Evolutionary conservation across 2,888 invertebrate genomes (phyloP).

Genomic region (Hydraecia micacea): DNA sequence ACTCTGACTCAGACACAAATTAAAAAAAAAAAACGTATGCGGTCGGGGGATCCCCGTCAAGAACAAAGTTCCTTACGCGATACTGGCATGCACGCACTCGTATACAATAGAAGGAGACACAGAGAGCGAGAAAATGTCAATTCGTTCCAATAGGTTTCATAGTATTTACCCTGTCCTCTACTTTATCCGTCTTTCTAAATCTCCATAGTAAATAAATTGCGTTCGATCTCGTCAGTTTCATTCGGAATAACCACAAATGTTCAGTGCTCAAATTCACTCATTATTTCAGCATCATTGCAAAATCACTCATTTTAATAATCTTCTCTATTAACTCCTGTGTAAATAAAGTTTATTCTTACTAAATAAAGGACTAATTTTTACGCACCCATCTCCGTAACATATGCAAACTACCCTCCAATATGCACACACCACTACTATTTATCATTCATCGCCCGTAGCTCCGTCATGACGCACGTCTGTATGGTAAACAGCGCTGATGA

Average conservation of each 20-base stretch:
- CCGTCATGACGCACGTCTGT: constrained; percentile 63
- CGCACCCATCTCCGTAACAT: background rate
- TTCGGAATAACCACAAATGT: background rate
- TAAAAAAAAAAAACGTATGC: background rate
- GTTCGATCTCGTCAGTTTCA: background rate
- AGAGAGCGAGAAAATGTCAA: too few relatives aligned
- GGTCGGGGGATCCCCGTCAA: too few relatives aligned
- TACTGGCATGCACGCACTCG: too few relatives aligned
- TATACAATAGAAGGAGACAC: too few relatives aligned
- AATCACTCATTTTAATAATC: background rate
- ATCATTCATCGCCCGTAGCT: constrained; percentile 49
- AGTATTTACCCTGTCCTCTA: too few relatives aligned
- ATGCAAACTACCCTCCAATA: constrained; percentile 40
- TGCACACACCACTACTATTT: constrained; percentile 37
- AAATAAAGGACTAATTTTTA: background rate
- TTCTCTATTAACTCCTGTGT: too few relatives aligned
- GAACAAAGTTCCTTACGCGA: too few relatives aligned
- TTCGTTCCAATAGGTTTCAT: too few relatives aligned
- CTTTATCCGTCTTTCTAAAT: too few relatives aligned
- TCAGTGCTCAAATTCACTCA: background rate
- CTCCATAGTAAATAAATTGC: background rate
- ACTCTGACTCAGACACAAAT: background rate
- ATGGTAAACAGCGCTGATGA: constrained; percentile 56
- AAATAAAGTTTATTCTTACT: background rate
- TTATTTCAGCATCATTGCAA: background rate